These are phyloP conservation scores for Hemicentrotus pulcherrimus DNA, from an alignment of 35 echinoderm and acorn worm genomes.

Conservation along the genomic window DNA sequence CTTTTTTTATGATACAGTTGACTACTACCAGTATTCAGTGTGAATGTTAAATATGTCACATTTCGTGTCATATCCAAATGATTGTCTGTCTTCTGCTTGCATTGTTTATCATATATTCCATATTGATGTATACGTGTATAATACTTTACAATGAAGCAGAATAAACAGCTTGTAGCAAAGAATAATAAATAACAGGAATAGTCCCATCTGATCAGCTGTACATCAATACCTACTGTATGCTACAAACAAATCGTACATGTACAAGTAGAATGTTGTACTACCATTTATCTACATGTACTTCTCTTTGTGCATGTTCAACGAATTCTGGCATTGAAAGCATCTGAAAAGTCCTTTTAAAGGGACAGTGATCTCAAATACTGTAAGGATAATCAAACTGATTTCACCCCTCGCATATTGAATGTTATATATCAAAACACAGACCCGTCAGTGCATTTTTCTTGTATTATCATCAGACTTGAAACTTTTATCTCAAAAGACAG, in stretches of 20 bases:
- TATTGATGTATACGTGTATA: not conserved
- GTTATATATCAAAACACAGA: not conserved
- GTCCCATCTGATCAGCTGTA: not conserved
- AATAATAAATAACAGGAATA: not conserved
- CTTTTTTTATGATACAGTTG: not conserved
- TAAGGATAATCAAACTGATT: not conserved
- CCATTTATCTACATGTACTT: not conserved
- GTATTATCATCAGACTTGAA: not conserved
- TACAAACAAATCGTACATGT: not conserved
- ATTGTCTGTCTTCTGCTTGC: not conserved
- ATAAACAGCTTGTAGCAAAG: not conserved
- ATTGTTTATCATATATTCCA: not conserved
- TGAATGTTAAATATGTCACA: not conserved
- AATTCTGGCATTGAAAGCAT: not conserved
- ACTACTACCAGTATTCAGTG: not conserved
- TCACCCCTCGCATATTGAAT: not conserved
- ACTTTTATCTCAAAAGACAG: too few relatives aligned
- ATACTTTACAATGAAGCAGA: not conserved
- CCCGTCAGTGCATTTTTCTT: not conserved
- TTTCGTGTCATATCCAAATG: not conserved
- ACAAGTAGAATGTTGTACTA: not conserved
- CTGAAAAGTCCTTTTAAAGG: not conserved
- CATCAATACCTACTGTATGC: not conserved
- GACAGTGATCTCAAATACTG: not conserved
- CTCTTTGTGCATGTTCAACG: not conserved